Conservation (phyloP, 1,140 invertebrate species). For the Diorhabda elongata region DNA sequence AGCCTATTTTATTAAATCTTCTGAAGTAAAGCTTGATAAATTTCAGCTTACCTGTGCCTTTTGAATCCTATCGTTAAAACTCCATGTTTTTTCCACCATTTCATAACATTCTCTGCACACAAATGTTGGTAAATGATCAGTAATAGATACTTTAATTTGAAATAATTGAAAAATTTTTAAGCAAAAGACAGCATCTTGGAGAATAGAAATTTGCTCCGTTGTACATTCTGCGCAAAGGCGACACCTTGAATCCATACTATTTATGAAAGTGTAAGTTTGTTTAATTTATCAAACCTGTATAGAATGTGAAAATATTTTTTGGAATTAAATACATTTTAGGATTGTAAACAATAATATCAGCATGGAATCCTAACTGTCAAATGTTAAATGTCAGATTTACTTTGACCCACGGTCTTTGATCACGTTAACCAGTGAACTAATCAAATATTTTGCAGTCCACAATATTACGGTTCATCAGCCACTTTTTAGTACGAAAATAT, state of each 20-base stretch:
- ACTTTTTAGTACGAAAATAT: no score
- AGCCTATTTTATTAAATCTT: not conserved
- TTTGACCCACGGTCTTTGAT: no score
- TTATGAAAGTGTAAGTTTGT: not conserved
- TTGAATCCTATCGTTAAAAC: constrained; percentile 40
- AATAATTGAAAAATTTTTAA: constrained; percentile 40
- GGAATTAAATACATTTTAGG: no score
- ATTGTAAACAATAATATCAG: no score
- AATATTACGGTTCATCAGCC: no score
- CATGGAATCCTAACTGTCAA: no score
- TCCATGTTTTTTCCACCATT: constrained; percentile 41
- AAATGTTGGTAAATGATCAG: constrained; percentile 38
- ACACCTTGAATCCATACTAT: constrained; percentile 44
- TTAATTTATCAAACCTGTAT: no score
- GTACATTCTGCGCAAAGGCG: constrained; percentile 51
- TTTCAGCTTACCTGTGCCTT: constrained; percentile 32
- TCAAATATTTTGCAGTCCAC: no score
- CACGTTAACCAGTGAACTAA: no score
- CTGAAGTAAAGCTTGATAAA: not conserved
- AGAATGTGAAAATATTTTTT: no score
- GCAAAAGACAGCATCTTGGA: constrained; percentile 34
- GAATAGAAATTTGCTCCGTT: constrained; percentile 29
- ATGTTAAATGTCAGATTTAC: no score
- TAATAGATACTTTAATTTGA: constrained; percentile 36
- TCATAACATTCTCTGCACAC: constrained; percentile 40